These are phyloP conservation scores for Sipha flava DNA, from an alignment of 1,140 invertebrate genomes.

Conservation along the genomic window DNA sequence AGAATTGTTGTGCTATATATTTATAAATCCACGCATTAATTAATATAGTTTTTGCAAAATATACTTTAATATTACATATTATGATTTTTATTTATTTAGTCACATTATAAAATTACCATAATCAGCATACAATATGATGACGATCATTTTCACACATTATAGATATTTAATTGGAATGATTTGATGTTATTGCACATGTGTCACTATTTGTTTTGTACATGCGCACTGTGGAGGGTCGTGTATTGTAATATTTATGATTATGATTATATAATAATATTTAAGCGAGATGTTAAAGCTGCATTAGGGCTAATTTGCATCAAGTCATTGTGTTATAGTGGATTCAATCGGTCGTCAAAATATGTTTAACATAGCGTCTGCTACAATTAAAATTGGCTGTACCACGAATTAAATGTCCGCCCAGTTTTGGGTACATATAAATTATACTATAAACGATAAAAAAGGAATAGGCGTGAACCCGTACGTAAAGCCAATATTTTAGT, in stretches of 20 bases:
- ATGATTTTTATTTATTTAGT: too few relatives aligned
- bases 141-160: too few relatives aligned
- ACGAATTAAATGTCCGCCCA: background rate
- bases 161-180: too few relatives aligned
- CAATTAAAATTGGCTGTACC: background rate
- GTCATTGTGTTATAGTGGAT: background rate
- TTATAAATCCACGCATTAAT: too few relatives aligned
- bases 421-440: background rate
- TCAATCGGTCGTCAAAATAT: background rate
- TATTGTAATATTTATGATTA: background rate
- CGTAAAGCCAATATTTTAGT: background rate
- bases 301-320: background rate
- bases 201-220: background rate
- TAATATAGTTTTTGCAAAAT: too few relatives aligned
- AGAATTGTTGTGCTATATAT: too few relatives aligned
- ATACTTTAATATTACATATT: too few relatives aligned
- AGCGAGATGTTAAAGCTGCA: background rate
- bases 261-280: background rate
- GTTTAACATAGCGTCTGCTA: slow-evolving; percentile 9
- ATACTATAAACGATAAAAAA: background rate
- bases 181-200: too few relatives aligned
- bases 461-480: slow-evolving; percentile 8
- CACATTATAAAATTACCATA: too few relatives aligned
- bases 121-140: too few relatives aligned
- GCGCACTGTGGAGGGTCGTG: background rate